Evolutionary conservation across 2,113 vertebrate species (phyloP).

Genomic region (Daubentonia madagascariensis): DNA sequence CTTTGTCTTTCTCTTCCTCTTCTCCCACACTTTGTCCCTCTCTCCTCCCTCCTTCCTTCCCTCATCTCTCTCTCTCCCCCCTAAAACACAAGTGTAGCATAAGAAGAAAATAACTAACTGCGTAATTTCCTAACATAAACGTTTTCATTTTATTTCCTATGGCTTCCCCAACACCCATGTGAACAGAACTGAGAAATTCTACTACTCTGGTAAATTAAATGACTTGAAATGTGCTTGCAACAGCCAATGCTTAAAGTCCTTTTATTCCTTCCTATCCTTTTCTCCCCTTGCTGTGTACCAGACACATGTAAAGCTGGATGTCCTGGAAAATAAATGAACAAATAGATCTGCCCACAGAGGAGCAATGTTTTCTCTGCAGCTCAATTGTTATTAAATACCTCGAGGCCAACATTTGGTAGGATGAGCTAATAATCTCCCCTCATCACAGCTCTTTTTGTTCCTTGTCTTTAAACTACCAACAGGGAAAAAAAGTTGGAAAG

Average conservation of each 20-base stretch:
- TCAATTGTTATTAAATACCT: background rate
- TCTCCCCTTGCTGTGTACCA: background rate
- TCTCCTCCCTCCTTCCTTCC: background rate
- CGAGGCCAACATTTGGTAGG: too few species aligned
- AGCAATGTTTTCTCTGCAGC: background rate
- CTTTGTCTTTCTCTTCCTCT: background rate
- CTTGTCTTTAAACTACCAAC: background rate
- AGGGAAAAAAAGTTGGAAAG: background rate
- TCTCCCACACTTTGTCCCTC: background rate
- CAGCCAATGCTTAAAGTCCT: background rate
- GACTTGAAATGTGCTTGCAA: background rate
- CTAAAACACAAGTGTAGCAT: background rate
- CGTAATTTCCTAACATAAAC: background rate
- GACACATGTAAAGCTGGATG: background rate
- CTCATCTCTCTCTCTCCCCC: too few species aligned
- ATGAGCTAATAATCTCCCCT: background rate
- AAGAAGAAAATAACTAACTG: background rate
- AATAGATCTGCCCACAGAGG: background rate
- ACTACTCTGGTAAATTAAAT: background rate
- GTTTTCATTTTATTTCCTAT: background rate
- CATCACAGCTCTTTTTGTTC: fast-evolving
- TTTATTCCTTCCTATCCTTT: too few species aligned
- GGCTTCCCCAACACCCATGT: background rate
- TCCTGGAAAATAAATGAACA: background rate
- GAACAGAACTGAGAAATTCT: background rate